phyloP scores from a whole-genome alignment of 2,888 invertebrate genomes.

The Drosophila vallismaia region DNA sequence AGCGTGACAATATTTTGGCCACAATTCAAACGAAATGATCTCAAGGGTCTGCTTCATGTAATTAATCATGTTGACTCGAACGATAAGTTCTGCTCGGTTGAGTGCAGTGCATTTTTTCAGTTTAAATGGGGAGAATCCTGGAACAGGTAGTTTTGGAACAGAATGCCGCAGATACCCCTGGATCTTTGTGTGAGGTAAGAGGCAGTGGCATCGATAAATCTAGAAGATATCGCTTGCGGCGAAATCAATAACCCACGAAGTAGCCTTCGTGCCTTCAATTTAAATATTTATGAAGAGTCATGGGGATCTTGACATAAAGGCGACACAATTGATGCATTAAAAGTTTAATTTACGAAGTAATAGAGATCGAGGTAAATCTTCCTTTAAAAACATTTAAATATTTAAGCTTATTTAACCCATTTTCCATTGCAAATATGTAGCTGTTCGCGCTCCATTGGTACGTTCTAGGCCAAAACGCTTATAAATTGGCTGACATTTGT shows the following conservation, averaged over 20 bases:
- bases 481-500: constrained; percentile 41
- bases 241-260: constrained; percentile 53
- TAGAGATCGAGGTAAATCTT: too few relatives aligned
- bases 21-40: constrained; percentile 67
- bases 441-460: not conserved
- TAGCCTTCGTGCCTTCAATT: constrained; percentile 32
- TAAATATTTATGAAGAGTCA: constrained; percentile 61
- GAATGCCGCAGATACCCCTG: not conserved
- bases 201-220: constrained; percentile 64
- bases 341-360: not conserved
- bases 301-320: constrained; percentile 63
- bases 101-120: constrained; percentile 36
- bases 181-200: constrained; percentile 34
- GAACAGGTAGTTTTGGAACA: constrained; percentile 73
- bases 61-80: constrained; percentile 70
- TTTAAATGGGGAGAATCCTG: constrained; percentile 15
- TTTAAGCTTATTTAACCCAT: not conserved
- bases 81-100: constrained; percentile 64
- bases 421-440: not conserved
- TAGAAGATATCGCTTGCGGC: constrained; percentile 55
- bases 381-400: too few relatives aligned
- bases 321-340: constrained; percentile 54
- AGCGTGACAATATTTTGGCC: constrained; percentile 79
- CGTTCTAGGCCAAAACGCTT: constrained; percentile 22
- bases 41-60: constrained; percentile 47